These are phyloP conservation scores for Coelogynopora nodosa DNA, from an alignment of 2,888 invertebrate genomes.

Conservation along the genomic window DNA sequence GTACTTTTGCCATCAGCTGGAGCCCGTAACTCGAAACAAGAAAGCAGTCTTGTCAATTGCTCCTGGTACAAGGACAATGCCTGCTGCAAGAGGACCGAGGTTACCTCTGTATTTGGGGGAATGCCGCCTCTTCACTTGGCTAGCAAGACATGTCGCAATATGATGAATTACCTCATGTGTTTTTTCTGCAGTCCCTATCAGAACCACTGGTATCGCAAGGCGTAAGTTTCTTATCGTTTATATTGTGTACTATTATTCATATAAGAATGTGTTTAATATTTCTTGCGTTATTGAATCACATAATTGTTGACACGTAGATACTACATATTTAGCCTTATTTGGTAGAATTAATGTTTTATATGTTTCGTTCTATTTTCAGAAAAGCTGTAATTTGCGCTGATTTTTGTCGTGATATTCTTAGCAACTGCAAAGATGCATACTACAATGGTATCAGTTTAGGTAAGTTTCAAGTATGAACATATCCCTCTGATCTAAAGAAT, in stretches of 20 bases:
- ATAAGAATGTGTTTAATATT: no score
- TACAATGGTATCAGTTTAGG: constrained; percentile 56
- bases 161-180: constrained; percentile 62
- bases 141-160: constrained; percentile 55
- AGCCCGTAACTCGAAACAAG: constrained; percentile 52
- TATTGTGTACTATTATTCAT: background rate
- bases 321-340: no score
- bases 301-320: no score
- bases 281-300: no score
- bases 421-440: constrained; percentile 55
- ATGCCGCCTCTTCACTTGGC: constrained; percentile 58
- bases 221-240: constrained; percentile 45
- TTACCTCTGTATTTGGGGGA: constrained; percentile 50
- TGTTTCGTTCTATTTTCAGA: constrained; percentile 49
- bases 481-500: no score
- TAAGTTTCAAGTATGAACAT: no score
- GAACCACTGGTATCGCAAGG: constrained; percentile 56
- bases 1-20: no score
- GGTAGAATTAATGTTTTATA: no score
- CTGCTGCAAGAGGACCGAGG: constrained; percentile 61
- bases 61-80: constrained; percentile 59
- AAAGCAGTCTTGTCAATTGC: constrained; percentile 60
- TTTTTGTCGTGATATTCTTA: constrained; percentile 57
- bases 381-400: constrained; percentile 56
- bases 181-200: constrained; percentile 62